Conservation (phyloP, 2,113 vertebrate genomes). For the Thomomys bottae region DNA sequence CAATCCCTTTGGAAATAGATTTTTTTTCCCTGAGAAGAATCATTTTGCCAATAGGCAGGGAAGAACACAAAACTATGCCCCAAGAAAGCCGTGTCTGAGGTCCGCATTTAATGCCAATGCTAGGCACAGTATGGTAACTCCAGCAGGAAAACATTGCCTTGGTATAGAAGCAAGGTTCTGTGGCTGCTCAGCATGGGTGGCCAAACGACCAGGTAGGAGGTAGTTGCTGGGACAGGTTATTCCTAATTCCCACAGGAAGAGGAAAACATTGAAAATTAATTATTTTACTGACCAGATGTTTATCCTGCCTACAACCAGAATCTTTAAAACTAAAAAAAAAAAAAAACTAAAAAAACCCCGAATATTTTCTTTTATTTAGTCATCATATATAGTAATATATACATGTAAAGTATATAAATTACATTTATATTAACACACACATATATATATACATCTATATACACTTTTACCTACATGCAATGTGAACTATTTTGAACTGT, state of each 20-base stretch:
- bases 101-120: neutral
- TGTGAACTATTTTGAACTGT: constrained; percentile 35
- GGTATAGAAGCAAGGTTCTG: constrained; percentile 41
- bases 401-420: too few species aligned
- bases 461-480: neutral
- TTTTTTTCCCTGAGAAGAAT: constrained; percentile 64
- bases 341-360: neutral
- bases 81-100: constrained; percentile 41
- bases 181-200: constrained; percentile 30
- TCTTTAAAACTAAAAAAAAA: constrained; percentile 4
- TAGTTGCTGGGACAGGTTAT: neutral
- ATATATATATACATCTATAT: neutral
- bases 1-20: constrained; percentile 52
- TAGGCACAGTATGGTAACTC: neutral
- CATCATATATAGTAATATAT: too few species aligned
- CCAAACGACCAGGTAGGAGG: constrained; percentile 28
- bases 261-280: constrained; percentile 40
- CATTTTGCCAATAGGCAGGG: neutral
- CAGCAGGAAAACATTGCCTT: constrained; percentile 51
- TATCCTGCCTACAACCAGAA: neutral
- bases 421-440: too few species aligned
- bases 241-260: neutral
- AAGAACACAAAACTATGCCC: constrained; percentile 54
- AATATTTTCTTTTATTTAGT: neutral
- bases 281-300: neutral